A percentile compares a stretch with the other conserved stretches of the same genome.
Evolutionary conservation across 2,113 vertebrate genomes (phyloP).

Genomic region (Corynorhinus townsendii): DNA sequence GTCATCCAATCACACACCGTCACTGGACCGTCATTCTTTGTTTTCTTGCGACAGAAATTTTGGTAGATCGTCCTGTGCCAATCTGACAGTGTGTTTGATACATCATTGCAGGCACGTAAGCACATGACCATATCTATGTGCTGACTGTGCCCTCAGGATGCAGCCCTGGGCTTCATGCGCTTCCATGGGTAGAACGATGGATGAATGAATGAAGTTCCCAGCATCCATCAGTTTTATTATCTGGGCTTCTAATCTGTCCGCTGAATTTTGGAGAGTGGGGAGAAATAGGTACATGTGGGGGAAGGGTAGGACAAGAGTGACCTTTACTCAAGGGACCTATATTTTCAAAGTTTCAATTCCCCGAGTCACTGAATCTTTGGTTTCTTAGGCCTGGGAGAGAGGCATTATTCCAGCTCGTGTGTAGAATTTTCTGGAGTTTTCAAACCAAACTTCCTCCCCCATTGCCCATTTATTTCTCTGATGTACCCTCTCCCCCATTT

Average conservation of each 20-base stretch:
- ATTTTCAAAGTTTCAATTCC: not conserved
- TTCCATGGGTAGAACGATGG: slow-evolving; percentile 1
- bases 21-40: slow-evolving; percentile 71
- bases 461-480: not conserved
- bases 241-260: slow-evolving; percentile 43
- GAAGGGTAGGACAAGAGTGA: not conserved
- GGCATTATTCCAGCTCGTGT: not conserved
- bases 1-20: slow-evolving; percentile 70
- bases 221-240: slow-evolving; percentile 25
- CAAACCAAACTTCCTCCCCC: too few relatives aligned
- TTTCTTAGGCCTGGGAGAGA: not conserved
- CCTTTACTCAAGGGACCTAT: not conserved
- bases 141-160: slow-evolving; percentile 35
- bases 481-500: too few relatives aligned
- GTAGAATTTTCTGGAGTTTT: not conserved
- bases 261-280: not conserved
- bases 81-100: slow-evolving; percentile 70
- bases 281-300: not conserved
- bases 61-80: slow-evolving; percentile 53
- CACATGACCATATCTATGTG: slow-evolving; percentile 51
- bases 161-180: slow-evolving; percentile 25
- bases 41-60: slow-evolving; percentile 69
- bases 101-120: slow-evolving; percentile 38
- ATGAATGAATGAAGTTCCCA: slow-evolving; percentile 42
- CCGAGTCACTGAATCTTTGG: not conserved